Conservation (phyloP, 1,140 invertebrate species). For the Drosophila athabasca region DNA sequence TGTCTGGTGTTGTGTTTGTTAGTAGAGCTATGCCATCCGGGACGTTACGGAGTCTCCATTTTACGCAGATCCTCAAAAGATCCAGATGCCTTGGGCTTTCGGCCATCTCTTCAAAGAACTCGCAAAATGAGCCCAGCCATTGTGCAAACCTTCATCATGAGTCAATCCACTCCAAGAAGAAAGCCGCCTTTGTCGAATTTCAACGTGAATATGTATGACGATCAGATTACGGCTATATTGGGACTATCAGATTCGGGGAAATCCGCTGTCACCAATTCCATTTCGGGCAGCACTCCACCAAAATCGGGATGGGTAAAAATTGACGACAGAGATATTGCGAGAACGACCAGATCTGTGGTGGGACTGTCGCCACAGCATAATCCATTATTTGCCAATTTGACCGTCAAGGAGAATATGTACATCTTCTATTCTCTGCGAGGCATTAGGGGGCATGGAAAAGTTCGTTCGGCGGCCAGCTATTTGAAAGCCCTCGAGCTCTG, state of each 20-base stretch:
- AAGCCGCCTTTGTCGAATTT: conserved; percentile 18
- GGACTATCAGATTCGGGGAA: conserved; percentile 25
- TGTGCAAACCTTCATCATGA: conserved; percentile 3
- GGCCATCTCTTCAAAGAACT: too few relatives aligned
- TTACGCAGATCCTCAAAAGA: background rate
- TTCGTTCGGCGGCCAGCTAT: background rate
- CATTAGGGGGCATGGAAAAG: background rate
- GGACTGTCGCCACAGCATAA: conserved; percentile 19
- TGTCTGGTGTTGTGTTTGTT: background rate
- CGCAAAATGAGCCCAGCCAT: background rate
- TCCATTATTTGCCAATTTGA: conserved; percentile 10
- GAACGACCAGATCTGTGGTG: background rate
- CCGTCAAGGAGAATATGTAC: conserved; percentile 1
- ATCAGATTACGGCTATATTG: conserved; percentile 24
- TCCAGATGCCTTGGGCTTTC: background rate
- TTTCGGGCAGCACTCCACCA: conserved; percentile 18
- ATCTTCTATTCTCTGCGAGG: conserved; percentile 12
- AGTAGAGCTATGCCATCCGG: conserved; percentile 10
- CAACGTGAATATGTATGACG: conserved; percentile 31
- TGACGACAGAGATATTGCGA: conserved; percentile 5
- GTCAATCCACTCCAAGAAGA: background rate
- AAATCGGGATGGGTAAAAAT: conserved; percentile 11
- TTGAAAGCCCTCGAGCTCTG: conserved; percentile 16
- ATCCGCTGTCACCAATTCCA: background rate
- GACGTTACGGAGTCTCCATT: conserved; percentile 9